Evolutionary conservation across 1,140 invertebrate genomes (phyloP).

Genomic region (Argopecten irradians): DNA sequence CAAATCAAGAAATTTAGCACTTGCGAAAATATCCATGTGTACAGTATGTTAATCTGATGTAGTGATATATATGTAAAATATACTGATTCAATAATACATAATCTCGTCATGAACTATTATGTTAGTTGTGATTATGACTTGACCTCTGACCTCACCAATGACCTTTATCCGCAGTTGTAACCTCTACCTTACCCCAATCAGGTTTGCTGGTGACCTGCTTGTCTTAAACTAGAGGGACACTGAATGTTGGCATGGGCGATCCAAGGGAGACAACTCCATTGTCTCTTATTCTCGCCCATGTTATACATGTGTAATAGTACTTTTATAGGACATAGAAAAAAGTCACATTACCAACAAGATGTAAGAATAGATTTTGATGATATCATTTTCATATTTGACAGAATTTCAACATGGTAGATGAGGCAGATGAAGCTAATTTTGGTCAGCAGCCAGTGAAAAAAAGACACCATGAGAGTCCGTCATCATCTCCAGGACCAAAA

Average conservation of each 20-base stretch:
- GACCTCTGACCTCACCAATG: no score
- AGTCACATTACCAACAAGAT: no score
- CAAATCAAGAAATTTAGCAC: no score
- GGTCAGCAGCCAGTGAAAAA: constrained; percentile 61
- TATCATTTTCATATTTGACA: constrained; percentile 33
- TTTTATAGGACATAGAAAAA: background rate
- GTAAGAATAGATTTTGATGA: no score
- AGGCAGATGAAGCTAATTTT: constrained; percentile 72
- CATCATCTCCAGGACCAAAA: constrained; percentile 77
- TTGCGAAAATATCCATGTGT: no score
- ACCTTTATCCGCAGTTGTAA: background rate
- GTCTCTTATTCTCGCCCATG: background rate
- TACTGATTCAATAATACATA: no score
- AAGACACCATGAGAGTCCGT: constrained; percentile 67
- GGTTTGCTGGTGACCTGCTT: background rate
- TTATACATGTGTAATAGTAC: background rate
- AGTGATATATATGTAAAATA: no score
- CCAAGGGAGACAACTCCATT: background rate
- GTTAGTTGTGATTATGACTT: no score
- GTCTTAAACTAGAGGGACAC: background rate
- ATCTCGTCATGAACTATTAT: no score
- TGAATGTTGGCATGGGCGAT: background rate
- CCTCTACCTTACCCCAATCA: background rate
- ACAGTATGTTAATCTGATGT: no score
- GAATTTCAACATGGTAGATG: constrained; percentile 72